These are phyloP conservation scores for Halcyon smyrnensis DNA, from an alignment of 2,797 vertebrate species.

Conservation along the genomic window DNA sequence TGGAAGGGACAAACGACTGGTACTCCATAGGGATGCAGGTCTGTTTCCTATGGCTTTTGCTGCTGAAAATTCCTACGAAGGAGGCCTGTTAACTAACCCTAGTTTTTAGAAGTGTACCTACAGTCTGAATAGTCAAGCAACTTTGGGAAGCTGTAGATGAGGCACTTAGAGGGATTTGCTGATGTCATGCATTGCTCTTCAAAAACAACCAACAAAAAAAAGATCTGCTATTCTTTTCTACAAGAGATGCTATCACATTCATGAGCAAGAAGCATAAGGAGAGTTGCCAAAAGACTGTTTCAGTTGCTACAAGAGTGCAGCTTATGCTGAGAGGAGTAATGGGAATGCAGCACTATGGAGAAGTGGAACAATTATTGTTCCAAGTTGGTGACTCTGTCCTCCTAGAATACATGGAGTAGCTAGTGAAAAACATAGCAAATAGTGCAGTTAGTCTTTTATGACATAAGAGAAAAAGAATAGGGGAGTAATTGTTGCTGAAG, in stretches of 20 bases:
- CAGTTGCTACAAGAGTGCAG: neutral
- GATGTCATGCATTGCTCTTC: neutral
- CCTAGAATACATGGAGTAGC: neutral
- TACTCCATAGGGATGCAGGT: rapidly evolving
- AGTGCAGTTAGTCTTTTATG: neutral
- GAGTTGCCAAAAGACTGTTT: neutral
- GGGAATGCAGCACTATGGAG: neutral
- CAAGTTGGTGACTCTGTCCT: neutral
- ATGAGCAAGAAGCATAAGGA: neutral
- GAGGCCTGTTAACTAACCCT: neutral
- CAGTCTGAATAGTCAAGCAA: neutral
- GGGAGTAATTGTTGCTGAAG: neutral
- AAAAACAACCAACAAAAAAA: neutral
- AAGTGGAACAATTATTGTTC: neutral
- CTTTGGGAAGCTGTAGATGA: neutral
- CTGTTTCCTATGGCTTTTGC: neutral
- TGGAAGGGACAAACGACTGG: neutral
- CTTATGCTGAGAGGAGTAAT: neutral
- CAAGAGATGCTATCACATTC: neutral
- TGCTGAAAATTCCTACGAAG: neutral
- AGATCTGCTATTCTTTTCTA: neutral
- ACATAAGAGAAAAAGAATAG: neutral
- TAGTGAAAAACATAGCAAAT: neutral
- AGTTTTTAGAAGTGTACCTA: neutral
- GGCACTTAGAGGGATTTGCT: neutral